Percentiles rank a stretch among this genome's conserved stretches.
Conservation (phyloP, 1,140 invertebrate species). For the Periplaneta americana region DNA sequence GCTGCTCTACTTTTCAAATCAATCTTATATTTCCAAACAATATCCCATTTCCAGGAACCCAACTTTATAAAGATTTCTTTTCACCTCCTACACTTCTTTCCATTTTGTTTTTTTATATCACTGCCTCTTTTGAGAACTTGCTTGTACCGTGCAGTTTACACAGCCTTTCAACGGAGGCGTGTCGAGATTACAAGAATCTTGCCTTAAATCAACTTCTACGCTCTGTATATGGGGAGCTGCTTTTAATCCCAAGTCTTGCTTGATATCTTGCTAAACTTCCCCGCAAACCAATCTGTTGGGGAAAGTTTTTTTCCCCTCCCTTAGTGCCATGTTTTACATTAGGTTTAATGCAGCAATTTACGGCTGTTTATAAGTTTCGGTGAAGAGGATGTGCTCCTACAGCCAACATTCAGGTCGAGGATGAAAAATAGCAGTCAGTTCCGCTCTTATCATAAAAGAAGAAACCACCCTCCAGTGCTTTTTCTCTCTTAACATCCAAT, state of each 20-base stretch:
- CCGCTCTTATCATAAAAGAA: background rate
- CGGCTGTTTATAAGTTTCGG: too few relatives aligned
- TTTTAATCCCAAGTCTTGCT: background rate
- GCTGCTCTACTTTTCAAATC: background rate
- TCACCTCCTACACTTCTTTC: background rate
- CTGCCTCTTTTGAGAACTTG: background rate
- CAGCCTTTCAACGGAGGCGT: background rate
- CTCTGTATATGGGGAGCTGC: background rate
- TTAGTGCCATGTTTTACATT: background rate
- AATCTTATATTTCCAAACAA: background rate
- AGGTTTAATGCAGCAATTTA: background rate
- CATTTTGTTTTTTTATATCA: background rate
- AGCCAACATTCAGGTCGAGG: background rate
- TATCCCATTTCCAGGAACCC: background rate
- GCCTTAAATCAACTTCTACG: background rate
- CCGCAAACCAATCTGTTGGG: background rate
- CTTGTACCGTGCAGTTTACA: background rate
- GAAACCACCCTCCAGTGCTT: background rate
- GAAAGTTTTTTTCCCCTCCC: background rate
- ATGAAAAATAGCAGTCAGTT: background rate
- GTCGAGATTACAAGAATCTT: background rate
- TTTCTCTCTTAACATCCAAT: background rate
- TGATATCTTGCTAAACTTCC: background rate
- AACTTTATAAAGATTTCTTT: background rate
- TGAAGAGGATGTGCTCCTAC: background rate